A percentile compares a stretch with the other conserved stretches of the same genome.
phyloP scores from a whole-genome alignment of 2,888 invertebrate genomes.

The Lypha dubia region DNA sequence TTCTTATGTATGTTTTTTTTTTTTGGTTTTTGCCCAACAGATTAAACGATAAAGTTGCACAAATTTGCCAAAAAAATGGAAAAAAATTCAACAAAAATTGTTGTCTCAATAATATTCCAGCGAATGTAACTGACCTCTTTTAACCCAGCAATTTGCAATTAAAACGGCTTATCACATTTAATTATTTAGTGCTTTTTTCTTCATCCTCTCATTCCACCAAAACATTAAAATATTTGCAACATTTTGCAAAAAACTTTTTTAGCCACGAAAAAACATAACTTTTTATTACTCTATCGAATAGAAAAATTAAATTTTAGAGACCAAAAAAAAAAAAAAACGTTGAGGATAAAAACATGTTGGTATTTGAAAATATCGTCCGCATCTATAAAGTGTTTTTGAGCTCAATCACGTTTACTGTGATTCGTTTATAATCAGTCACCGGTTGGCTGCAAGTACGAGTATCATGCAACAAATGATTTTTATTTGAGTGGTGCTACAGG shows the following conservation, averaged over 20 bases:
- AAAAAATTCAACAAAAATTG: slow-evolving; percentile 29
- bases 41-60: slow-evolving; percentile 42
- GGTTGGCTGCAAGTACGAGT: slow-evolving; percentile 41
- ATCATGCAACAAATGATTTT: slow-evolving; percentile 51
- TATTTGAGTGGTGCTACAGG: slow-evolving; percentile 60
- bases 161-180: slow-evolving; percentile 69
- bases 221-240: slow-evolving; percentile 64
- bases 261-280: slow-evolving; percentile 24
- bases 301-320: slow-evolving; percentile 27
- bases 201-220: not conserved
- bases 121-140: slow-evolving; percentile 64
- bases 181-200: slow-evolving; percentile 50
- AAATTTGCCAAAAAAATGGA: slow-evolving; percentile 47
- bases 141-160: slow-evolving; percentile 67
- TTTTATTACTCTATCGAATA: slow-evolving; percentile 45
- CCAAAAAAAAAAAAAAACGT: slow-evolving; percentile 30
- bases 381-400: slow-evolving; percentile 56
- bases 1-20: not conserved
- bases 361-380: slow-evolving; percentile 69
- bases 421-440: slow-evolving; percentile 69
- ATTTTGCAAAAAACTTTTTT: slow-evolving; percentile 59
- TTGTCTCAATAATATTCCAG: slow-evolving; percentile 46
- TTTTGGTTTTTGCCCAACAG: slow-evolving; percentile 5
- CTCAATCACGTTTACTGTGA: slow-evolving; percentile 67
- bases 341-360: slow-evolving; percentile 65